Evolutionary conservation across 2,113 vertebrate species (phyloP).

Genomic region (Synchiropus splendidus): DNA sequence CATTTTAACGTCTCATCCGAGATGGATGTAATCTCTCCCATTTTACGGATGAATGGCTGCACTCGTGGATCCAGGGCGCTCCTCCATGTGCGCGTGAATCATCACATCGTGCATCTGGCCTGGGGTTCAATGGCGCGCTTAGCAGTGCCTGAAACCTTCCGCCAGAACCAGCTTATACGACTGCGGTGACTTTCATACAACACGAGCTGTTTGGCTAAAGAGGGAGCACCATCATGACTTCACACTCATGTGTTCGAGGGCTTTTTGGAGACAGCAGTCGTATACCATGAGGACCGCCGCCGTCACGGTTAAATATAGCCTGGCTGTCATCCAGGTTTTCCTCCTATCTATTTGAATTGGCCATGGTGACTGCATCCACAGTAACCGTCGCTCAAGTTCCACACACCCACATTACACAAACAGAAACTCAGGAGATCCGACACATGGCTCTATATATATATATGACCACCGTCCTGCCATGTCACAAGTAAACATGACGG

Average conservation of each 20-base stretch:
- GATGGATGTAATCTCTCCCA: slow-evolving; percentile 51
- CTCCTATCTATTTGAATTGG: slow-evolving; percentile 42
- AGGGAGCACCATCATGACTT: no score
- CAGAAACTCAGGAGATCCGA: neutral
- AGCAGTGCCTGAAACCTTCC: neutral
- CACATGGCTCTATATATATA: neutral
- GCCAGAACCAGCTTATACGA: neutral
- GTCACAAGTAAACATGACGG: neutral
- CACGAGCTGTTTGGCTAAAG: no score
- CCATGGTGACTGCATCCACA: slow-evolving; percentile 36
- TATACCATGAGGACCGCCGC: no score
- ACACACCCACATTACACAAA: slow-evolving; percentile 3
- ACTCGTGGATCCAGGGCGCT: neutral
- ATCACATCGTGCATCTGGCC: no score
- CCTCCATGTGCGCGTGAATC: no score
- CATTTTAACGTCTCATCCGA: slow-evolving; percentile 42
- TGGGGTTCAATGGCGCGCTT: no score
- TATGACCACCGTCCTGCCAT: neutral
- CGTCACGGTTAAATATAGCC: slow-evolving; percentile 56
- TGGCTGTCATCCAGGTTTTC: slow-evolving; percentile 44
- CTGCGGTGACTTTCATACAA: slow-evolving; percentile 2
- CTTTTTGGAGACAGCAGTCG: no score
- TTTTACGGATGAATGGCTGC: slow-evolving; percentile 53
- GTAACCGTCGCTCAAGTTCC: slow-evolving; percentile 7
- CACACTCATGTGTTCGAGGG: no score